Evolutionary conservation across 37 sponge, comb jelly and placozoan genomes (phyloP).

Genomic region (Tethya wilhelma): DNA sequence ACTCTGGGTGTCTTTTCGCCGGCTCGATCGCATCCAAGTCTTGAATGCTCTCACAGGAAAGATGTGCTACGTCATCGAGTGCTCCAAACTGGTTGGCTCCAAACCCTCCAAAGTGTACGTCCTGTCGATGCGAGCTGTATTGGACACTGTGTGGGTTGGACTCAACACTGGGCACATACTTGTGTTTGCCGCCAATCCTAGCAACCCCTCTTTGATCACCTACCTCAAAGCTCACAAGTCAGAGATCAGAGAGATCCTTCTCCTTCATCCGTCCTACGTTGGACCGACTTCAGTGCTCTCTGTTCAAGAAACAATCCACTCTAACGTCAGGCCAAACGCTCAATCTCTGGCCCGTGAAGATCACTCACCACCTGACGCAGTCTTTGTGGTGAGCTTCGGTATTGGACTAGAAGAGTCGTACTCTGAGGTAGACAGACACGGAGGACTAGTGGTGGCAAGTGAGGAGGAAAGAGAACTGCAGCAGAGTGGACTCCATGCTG

Average conservation of each 20-base stretch:
- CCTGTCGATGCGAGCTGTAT: constrained; percentile 27
- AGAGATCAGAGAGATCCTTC: constrained; percentile 47
- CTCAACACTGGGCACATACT: constrained; percentile 67
- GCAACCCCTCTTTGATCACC: constrained; percentile 33
- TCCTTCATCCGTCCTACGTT: constrained; percentile 55
- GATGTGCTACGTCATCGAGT: constrained; percentile 30
- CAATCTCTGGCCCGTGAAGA: neutral
- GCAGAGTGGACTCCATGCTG: constrained; percentile 32
- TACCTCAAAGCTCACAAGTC: constrained; percentile 46
- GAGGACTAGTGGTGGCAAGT: neutral
- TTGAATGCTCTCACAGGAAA: constrained; percentile 26
- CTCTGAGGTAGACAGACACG: neutral
- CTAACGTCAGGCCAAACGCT: neutral
- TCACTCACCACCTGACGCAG: neutral
- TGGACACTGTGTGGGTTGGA: constrained; percentile 69
- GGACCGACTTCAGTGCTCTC: constrained; percentile 21
- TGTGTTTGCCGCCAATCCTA: constrained; percentile 27
- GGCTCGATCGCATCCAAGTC: constrained; percentile 27
- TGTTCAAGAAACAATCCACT: neutral
- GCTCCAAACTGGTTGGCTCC: constrained; percentile 14
- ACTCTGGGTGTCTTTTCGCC: constrained; percentile 60
- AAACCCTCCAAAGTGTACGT: constrained; percentile 40
- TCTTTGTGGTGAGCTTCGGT: constrained; percentile 49
- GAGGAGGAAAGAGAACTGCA: neutral
- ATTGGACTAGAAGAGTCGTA: constrained; percentile 25